Evolutionary conservation across 2,888 invertebrate genomes (phyloP).

Genomic region (Protodeltote pygarga): DNA sequence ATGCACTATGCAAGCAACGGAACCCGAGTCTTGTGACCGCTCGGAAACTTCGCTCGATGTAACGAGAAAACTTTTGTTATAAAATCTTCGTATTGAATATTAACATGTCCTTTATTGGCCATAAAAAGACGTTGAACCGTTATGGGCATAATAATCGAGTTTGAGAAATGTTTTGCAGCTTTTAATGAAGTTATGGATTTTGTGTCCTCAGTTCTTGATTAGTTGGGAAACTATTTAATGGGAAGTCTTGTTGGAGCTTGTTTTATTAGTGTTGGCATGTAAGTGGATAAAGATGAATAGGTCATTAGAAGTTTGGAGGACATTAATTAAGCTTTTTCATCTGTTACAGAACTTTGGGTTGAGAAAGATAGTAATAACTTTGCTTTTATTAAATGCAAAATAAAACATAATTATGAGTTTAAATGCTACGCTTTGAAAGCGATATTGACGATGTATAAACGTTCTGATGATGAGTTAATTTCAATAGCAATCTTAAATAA

Average conservation of each 20-base stretch:
- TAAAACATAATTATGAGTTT: no score
- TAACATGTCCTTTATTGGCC: slow-evolving; percentile 76
- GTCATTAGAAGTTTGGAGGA: no score
- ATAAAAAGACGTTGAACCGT: slow-evolving; percentile 64
- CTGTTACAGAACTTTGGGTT: no score
- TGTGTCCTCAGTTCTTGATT: slow-evolving; percentile 52
- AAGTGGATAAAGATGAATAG: slow-evolving; percentile 10
- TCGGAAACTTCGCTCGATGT: slow-evolving; percentile 58
- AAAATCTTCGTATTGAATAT: slow-evolving; percentile 81
- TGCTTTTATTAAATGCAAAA: no score
- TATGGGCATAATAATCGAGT: slow-evolving; percentile 68
- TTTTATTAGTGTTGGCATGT: slow-evolving; percentile 29
- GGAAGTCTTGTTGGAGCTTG: slow-evolving; percentile 16
- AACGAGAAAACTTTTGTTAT: slow-evolving; percentile 79
- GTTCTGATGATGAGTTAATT: no score
- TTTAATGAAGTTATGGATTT: slow-evolving; percentile 57
- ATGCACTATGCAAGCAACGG: slow-evolving; percentile 37
- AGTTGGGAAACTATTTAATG: slow-evolving; percentile 52
- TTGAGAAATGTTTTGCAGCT: slow-evolving; percentile 51
- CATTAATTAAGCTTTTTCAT: no score
- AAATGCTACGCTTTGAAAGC: no score
- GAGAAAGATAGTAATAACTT: no score
- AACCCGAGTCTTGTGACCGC: slow-evolving; percentile 51
- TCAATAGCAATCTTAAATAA: no score
- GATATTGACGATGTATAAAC: no score